Evolutionary conservation across 2,888 invertebrate genomes (phyloP).

Genomic region (Iphiclides podalirius): DNA sequence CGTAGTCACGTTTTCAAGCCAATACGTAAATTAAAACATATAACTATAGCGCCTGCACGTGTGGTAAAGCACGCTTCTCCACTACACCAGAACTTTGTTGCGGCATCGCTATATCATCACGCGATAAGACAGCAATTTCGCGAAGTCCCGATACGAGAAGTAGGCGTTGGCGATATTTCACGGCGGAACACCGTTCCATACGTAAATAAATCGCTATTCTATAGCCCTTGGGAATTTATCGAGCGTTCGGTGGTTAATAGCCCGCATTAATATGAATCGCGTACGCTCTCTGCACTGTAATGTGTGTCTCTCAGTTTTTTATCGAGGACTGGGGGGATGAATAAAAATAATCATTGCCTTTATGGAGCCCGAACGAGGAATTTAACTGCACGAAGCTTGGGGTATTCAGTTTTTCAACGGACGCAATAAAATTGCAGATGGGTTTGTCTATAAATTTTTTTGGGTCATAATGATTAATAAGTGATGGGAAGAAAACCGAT

Average conservation of each 20-base stretch:
- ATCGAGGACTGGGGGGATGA: not conserved
- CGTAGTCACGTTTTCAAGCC: no score
- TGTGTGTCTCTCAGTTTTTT: slow-evolving; percentile 19
- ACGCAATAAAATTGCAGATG: slow-evolving; percentile 1
- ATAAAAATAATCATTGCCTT: slow-evolving; percentile 18
- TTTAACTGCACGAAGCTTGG: slow-evolving; percentile 14
- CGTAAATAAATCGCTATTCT: slow-evolving; percentile 59
- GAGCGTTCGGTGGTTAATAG: slow-evolving; percentile 56
- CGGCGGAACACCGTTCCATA: slow-evolving; percentile 32
- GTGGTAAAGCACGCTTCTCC: no score
- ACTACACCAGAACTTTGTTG: no score
- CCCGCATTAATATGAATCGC: slow-evolving; percentile 53
- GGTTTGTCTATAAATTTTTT: not conserved
- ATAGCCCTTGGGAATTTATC: slow-evolving; percentile 52
- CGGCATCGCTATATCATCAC: slow-evolving; percentile 18
- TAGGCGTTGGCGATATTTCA: slow-evolving; percentile 34
- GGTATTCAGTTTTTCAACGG: slow-evolving; percentile 14
- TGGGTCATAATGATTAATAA: no score
- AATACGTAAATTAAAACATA: no score
- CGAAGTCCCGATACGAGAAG: slow-evolving; percentile 23
- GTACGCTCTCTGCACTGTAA: slow-evolving; percentile 24
- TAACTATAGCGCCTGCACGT: no score
- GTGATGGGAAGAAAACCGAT: no score
- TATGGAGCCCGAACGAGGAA: slow-evolving; percentile 16
- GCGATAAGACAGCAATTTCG: slow-evolving; percentile 27